These are phyloP conservation scores for Oreochromis aureus DNA, from an alignment of 2,113 vertebrate species.

Conservation along the genomic window DNA sequence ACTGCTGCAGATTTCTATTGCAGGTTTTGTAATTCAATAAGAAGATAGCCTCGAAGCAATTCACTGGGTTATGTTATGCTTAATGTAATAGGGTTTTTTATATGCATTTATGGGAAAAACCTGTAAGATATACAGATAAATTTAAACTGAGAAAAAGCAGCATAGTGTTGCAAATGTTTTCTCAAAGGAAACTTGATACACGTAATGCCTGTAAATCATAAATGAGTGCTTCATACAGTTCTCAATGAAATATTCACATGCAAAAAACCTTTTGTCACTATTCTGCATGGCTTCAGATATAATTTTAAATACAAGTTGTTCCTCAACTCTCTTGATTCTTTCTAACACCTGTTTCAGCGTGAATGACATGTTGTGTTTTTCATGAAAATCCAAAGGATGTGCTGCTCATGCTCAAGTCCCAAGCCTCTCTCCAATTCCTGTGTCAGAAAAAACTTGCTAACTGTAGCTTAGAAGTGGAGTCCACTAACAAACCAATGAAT, in stretches of 20 bases:
- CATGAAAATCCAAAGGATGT: neutral
- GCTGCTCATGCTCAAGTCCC: neutral
- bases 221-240: neutral
- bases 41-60: conserved; percentile 55
- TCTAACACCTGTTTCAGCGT: neutral
- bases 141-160: conserved; percentile 16
- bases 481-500: neutral
- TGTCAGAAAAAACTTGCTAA: neutral
- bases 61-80: conserved; percentile 36
- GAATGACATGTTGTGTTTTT: neutral
- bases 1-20: conserved; percentile 75
- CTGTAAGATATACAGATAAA: conserved; percentile 49
- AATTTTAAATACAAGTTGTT: neutral
- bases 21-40: conserved; percentile 76
- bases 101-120: conserved; percentile 51
- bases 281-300: neutral
- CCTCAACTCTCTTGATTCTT: neutral
- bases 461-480: neutral
- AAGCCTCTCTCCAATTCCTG: neutral
- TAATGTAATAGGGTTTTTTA: conserved; percentile 52
- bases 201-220: conserved; percentile 8
- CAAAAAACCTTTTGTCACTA: neutral
- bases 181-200: conserved; percentile 1
- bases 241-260: conserved; percentile 3
- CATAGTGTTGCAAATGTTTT: neutral